Base-by-base conservation (phyloP, 2,888 invertebrate genomes). In the Eristalis intricaria region DNA sequence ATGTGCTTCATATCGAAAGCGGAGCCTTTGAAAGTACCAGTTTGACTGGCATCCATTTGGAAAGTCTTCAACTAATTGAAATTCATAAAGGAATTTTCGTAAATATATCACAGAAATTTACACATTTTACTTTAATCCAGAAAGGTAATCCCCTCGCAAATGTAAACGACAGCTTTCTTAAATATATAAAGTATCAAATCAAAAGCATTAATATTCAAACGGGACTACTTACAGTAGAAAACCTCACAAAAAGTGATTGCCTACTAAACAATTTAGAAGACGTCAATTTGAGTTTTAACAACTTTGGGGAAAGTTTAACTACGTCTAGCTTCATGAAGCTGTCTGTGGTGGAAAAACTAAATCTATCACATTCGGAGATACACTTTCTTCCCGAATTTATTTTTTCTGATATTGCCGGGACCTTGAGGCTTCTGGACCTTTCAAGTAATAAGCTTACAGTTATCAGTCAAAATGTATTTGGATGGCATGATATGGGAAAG, bases 271-370 rank as follows among this genome's bases (percentile, higher is more conserved):
- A 85, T 38, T 84, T 92, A 15, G 35, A 63, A 4, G 61, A 88
- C 35, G 89, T 89, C 0, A 91, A 92, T 43, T 90, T 92, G 8
- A 91, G 91, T 26, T 68, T 89, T 32, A 92, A 92, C 26, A 87
- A 91, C 68, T 91, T 92, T 15, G 75, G 63, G 0, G 19, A 70
- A 8, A 38, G 79, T 8, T 73, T 92, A 2, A 58, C 19, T 0
- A 13, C 76, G 10, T 79, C 85, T 3, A 81, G 88, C 0, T 92
- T 92, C 38, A 73, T 11, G 0, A 90, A 90, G 38, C 64, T 91
- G 11, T 90, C 91, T 0, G 89, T 90, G 89, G 90, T 92, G 1
- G 90, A 91, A 74, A 63, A 60, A 8, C 50, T 92, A 4, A 82
- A 90, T 66, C 71, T 92, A 38, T 89, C 91, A 0, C 4, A 90